phyloP scores from a whole-genome alignment of 2,888 invertebrate genomes.

The Eudiplozoon nipponicum region DNA sequence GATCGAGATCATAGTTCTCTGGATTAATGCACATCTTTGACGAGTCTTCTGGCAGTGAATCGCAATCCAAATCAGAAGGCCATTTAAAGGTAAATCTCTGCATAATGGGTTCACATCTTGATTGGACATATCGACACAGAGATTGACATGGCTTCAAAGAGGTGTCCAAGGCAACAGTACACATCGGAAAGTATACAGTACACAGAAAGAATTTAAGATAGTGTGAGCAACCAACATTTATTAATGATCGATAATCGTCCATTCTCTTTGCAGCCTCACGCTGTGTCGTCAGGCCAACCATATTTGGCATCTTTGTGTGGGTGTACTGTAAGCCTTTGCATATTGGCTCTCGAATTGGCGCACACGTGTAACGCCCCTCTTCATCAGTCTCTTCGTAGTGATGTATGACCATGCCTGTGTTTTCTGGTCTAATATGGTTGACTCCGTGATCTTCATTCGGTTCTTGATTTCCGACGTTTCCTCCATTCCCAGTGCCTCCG shows the following conservation, averaged over 20 bases:
- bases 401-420: no score
- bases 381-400: no score
- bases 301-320: not conserved
- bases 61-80: not conserved
- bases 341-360: no score
- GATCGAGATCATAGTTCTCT: not conserved
- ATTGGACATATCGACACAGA: not conserved
- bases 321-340: no score
- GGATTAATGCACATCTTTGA: not conserved
- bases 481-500: no score
- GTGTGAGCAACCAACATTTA: not conserved
- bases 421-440: no score
- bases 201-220: conserved; percentile 2
- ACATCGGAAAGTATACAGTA: conserved; percentile 3
- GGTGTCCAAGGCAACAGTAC: not conserved
- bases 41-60: not conserved
- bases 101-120: not conserved
- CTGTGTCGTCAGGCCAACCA: conserved; percentile 22
- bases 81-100: not conserved
- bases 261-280: conserved; percentile 19
- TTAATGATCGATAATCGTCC: not conserved
- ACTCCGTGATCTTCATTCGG: no score
- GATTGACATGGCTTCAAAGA: not conserved
- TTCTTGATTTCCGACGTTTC: no score
- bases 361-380: no score